Evolutionary conservation across 2,797 vertebrate species (phyloP), one percentile per base, ranked within the genome.

Genomic region (Ctenochaetus hawaiiensis): DNA sequence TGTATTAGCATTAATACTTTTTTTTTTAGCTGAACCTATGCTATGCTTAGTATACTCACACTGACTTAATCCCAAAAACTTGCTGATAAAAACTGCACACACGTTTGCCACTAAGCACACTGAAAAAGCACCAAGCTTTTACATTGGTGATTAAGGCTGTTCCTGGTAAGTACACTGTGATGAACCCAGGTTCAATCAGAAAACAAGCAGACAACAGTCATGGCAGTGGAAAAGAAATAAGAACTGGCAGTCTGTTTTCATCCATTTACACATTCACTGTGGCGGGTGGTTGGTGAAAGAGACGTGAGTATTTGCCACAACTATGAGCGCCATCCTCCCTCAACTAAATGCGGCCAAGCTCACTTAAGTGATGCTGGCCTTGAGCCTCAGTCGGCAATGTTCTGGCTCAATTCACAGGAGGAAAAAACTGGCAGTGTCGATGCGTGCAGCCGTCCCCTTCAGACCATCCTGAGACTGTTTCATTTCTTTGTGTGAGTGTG

Each of bases 391-490:
- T 79, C 60, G 9, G 34, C 47, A 77, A 59, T 62, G 81, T 83
- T 72, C 80, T 11, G 78, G 82, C 86, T 88, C 69, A 14, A 64
- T 92, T 93, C 88, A 89, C 91, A 88, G 86, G 89, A 89, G 79
- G 30, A 75, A 68, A 69, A 81, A 88, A 81, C 78, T 84, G 86
- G 77, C 90, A 86, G 85, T 75, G 85, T 83, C 65, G 76, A 79
- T 49, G 60, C 62, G 61, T 68, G 74, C 81, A 83, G 86, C 58
- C 69, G 8, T 82, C 78, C 53, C 80, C 83, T 77, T 81, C 60
- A 72, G 76, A 87, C 75, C 73, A 69, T 83, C 87, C 91, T 87
- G 88, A 90, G 86, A 85, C 77, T 61, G 77, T 83, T 86, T 81
- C 49, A 30, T 74, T 61, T 72, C 7, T 34, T 6, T 34, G 5